Evolutionary conservation across 2,113 vertebrate genomes (phyloP), one percentile per base, ranked within the genome.

Genomic region (Morphnarchus princeps): DNA sequence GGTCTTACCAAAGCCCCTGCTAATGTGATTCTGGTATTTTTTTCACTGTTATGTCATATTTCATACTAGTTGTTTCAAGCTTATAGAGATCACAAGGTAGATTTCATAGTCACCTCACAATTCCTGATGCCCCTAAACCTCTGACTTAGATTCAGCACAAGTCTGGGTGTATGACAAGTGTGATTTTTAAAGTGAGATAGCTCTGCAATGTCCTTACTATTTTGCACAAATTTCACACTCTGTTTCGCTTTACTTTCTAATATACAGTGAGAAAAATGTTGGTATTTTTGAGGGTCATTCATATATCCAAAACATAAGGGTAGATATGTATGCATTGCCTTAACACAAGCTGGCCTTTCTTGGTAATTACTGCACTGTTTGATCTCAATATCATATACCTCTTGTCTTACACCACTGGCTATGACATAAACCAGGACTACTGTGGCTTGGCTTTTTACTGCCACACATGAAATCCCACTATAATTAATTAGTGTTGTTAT

Each of bases 401-500:
- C 81, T 92, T 87, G 78, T 91, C 86, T 95, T 98, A 94, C 80
- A 89, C 76, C 36, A 93, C 54, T 65, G 59, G 50, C 45, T 91
- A 8, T 96, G 89, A 89, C 88, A 96, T 70, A 50, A 88, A 95
- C 86, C 52, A 97, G 79, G 80, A 94, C 43, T 63, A 78, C 78
- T 43, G 67, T 79, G 74, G 66, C 86, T 92, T 94, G 86, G n/a
- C 36, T 98, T 78, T 93, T 94, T 92, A 69, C 80, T 97, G 65
- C 63, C 78, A 82, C 57, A 78, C 70, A 90, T 91, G 62, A 97
- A 98, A 97, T 97, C 83, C 71, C 83, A 66, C 70, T 93, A 92
- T 95, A 97, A 97, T 97, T 98, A 98, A 98, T 98, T 97, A 98
- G 70, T 81, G 95, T 95, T 97, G 93, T 97, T 97, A 97, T 94